Conservation (phyloP, 64 coral and sea anemone species). For the Acropora yongei region DNA sequence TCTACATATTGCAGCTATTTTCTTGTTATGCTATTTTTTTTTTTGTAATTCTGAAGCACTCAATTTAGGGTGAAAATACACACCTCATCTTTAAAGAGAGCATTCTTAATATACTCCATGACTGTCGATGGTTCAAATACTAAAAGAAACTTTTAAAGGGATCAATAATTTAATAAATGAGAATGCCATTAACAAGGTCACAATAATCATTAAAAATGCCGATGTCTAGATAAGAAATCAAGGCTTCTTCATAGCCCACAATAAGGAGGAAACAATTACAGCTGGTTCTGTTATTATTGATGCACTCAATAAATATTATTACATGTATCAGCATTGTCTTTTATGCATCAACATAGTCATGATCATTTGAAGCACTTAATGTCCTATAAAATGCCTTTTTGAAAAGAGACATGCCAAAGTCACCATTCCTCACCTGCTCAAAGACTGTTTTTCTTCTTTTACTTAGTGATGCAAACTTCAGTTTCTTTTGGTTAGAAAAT, state of each 20-base stretch:
- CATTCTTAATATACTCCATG: constrained; percentile 44
- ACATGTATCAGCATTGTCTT: too few species aligned
- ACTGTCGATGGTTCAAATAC: constrained; percentile 44
- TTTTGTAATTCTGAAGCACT: neutral
- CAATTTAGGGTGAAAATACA: neutral
- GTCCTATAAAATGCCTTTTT: neutral
- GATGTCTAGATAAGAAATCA: too few species aligned
- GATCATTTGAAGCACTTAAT: too few species aligned
- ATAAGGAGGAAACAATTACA: too few species aligned
- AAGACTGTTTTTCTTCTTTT: constrained; percentile 41
- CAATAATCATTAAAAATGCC: too few species aligned
- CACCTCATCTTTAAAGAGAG: constrained; percentile 37
- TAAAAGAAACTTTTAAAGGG: constrained; percentile 51
- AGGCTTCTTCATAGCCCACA: too few species aligned
- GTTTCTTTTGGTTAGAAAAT: constrained; percentile 47
- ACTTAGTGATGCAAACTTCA: constrained; percentile 33
- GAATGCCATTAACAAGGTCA: neutral
- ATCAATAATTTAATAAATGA: neutral
- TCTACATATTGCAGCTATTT: too few species aligned
- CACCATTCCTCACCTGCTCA: constrained; percentile 32
- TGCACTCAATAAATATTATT: too few species aligned
- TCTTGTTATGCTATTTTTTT: neutral
- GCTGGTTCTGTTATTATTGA: too few species aligned
- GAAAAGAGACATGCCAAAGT: too few species aligned
- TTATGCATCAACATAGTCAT: too few species aligned